Base-by-base conservation (phyloP, 2,797 vertebrate genomes). In the Cirrhinus mrigala region DNA sequence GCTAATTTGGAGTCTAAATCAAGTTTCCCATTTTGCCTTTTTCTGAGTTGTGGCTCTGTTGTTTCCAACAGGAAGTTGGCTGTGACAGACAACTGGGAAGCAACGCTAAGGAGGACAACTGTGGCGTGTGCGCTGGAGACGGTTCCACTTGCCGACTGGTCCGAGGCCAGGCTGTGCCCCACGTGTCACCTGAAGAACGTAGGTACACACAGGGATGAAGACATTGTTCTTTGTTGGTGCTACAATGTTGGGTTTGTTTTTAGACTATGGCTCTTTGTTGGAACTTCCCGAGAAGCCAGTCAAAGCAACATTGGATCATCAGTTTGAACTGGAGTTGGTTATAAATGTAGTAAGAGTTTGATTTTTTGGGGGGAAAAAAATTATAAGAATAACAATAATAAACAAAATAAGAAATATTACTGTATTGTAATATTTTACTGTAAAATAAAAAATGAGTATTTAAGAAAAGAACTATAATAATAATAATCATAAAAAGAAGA, bases 21-120 rank as follows among this genome's bases (percentile, higher is more conserved):
- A n/a, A 76, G 29, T 56, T 54, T 54, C 6, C 16, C 37, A 52
- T 74, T 29, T 11, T 7, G 9, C 24, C 40, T 79, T 62, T 75
- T 29, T 82, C 8, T 73, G 33, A 89, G n/a, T 94, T 89, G 94
- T 91, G 88, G 24, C 91, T 89, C 2, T 93, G 90, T 94, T 93
- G 89, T 90, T 93, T 87, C 94, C 91, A 89, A 89, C 95, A 99
- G 98, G 97, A 95, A 0, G 97, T 99, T 76, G 98, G 97, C 91
- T 99, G 98, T 40, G 97, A 99, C 92, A 94, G 96, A 27, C 96
- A 97, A 87, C 95, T 99, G 76, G 96, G 96, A 83, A 98, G 97
- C 80, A 92, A 93, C 1, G 95, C 97, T 91, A 96, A 95, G 87
- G 97, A 97, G 88, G 98, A 99, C 94, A 96, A 96, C 95, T 99